Conservation (phyloP, 2,113 vertebrate genomes). For the Chloropsis hardwickii region DNA sequence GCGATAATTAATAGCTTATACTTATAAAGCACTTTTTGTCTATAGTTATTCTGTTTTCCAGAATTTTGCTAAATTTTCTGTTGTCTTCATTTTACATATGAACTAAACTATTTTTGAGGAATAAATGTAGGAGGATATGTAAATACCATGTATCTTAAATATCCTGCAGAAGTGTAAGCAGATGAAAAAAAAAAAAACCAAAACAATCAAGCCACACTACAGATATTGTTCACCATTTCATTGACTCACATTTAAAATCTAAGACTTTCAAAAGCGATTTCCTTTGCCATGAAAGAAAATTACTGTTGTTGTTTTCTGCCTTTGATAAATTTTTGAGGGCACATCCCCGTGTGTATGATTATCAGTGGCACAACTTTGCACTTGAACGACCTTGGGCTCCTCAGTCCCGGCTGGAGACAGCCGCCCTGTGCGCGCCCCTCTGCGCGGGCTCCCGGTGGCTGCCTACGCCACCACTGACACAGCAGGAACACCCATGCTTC, state of each 20-base stretch:
- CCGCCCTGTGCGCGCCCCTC: rapidly evolving
- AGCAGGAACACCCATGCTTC: not conserved
- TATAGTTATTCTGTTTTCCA: not conserved
- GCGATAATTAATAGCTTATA: not conserved
- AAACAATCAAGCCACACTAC: not conserved
- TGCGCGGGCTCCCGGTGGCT: not conserved
- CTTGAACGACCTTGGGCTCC: not conserved
- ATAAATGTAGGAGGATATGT: not conserved
- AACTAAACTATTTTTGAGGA: not conserved
- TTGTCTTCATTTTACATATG: not conserved
- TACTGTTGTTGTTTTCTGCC: rapidly evolving
- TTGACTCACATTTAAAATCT: not conserved
- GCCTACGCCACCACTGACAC: not conserved
- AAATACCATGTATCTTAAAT: not conserved
- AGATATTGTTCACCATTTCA: not conserved
- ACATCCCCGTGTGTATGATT: rapidly evolving
- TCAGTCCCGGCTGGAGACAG: not conserved
- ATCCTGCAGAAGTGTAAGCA: not conserved
- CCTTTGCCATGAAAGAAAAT: not conserved
- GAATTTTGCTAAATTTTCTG: not conserved
- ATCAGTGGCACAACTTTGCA: not conserved
- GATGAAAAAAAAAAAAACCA: not conserved
- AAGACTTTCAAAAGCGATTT: not conserved
- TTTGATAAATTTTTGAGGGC: not conserved
- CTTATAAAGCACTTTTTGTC: not conserved